Base-by-base conservation (phyloP, 1,140 invertebrate genomes). In the Cotesia typhae region DNA sequence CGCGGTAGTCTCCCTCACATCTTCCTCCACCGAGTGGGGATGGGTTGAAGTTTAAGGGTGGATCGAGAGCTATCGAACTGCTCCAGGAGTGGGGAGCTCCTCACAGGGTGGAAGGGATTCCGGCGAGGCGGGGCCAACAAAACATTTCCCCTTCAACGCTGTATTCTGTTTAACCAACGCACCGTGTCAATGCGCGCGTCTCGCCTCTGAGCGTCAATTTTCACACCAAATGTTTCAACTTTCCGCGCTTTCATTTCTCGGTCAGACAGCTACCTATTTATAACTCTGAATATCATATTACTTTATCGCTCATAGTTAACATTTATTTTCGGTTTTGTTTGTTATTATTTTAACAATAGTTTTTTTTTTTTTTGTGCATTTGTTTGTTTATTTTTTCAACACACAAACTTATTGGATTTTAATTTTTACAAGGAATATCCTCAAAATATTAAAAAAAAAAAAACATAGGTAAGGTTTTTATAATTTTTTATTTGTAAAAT, bases 131-230 rank as follows among this genome's bases (percentile, higher is more conserved):
- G 74, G 61, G 76, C 72, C 70, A 73, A 36, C 70, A 20, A 6
- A 59, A 28, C 35, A 14, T 65, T 67, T 72, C 75, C 71, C 71
- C 72, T 74, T 55, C 66, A 47, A 66, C 66, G 70, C 72, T 75
- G 41, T 47, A 68, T 69, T 76, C 35, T 67, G n/a, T 65, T 41
- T 64, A 68, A 71, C 67, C 72, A 75, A 73, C 59, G 65, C 69
- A 53, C 74, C 74, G 76, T 76, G 78, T 79, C 78, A 79, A 79
- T 80, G 78, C 77, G 77, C 73, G 68, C 72, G 72, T 79, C 76
- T 76, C 78, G 76, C 77, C 81, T 73, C 74, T 70, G 75, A 78
- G 83, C 82, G 83, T 80, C 80, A 84, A 84, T 82, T 83, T 85
- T 81, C 81, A 79, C 83, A 83, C 82, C 73, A 78, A 79, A 80